Conservation (phyloP, 2,797 vertebrate species). For the Mus caroli region DNA sequence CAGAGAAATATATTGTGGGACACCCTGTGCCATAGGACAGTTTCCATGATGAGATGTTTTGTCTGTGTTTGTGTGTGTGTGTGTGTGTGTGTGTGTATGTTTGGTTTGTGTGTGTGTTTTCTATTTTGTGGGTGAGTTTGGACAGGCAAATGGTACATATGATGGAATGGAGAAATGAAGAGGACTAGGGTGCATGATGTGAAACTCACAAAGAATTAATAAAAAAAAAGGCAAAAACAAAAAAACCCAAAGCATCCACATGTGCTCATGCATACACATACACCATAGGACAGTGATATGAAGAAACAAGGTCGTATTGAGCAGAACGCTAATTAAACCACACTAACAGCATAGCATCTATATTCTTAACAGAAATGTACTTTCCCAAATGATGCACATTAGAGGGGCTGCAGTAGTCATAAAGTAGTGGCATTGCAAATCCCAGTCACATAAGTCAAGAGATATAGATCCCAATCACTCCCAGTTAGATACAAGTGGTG, state of each 20-base stretch:
- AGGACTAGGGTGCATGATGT: too few relatives aligned
- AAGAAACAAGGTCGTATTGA: background rate
- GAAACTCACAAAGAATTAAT: too few relatives aligned
- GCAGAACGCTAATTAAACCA: background rate
- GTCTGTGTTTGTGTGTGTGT: too few relatives aligned
- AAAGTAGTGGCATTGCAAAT: constrained; percentile 47
- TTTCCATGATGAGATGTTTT: too few relatives aligned
- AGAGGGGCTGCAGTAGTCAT: background rate
- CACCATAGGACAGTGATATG: background rate
- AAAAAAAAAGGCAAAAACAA: too few relatives aligned
- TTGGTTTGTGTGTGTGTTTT: too few relatives aligned
- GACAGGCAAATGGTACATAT: too few relatives aligned
- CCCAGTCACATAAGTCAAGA: background rate
- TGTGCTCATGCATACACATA: background rate
- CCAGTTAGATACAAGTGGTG: background rate
- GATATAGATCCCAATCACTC: background rate
- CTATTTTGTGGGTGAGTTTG: too few relatives aligned
- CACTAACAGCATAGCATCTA: background rate
- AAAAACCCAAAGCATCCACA: background rate
- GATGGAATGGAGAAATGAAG: too few relatives aligned
- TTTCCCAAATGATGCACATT: background rate
- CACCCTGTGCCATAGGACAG: too few relatives aligned
- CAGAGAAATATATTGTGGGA: too few relatives aligned
- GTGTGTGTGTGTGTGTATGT: too few relatives aligned
- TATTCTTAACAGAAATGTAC: background rate